These are phyloP conservation scores for Doryteuthis pealeii DNA, from an alignment of 1,140 invertebrate genomes.

Conservation along the genomic window DNA sequence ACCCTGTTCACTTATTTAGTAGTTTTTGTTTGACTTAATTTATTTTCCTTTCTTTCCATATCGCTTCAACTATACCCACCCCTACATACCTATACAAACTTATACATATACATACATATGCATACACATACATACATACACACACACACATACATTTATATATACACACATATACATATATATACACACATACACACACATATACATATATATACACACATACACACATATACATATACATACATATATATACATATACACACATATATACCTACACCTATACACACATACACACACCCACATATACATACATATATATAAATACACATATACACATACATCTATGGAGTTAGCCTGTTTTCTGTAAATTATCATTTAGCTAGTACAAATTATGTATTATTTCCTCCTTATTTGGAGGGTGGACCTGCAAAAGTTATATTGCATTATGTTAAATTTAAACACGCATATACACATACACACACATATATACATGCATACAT, in stretches of 20 bases:
- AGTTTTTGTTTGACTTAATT: no score
- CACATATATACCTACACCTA: not conserved
- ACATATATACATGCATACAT: not conserved
- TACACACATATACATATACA: not conserved
- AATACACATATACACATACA: not conserved
- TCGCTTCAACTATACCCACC: no score
- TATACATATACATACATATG: not conserved
- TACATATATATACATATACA: not conserved
- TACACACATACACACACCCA: not conserved
- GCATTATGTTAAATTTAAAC: no score
- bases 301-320: slow-evolving; percentile 1
- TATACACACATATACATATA: not conserved
- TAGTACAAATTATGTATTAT: no score
- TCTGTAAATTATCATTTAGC: no score
- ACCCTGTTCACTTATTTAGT: no score
- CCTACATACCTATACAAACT: no score
- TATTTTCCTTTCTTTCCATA: no score
- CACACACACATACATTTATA: not conserved
- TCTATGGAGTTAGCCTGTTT: no score
- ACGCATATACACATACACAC: no score
- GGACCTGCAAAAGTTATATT: no score
- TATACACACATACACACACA: not conserved
- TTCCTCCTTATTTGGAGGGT: no score
- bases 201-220: not conserved
- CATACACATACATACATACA: not conserved